Conservation (phyloP, 2,797 vertebrate species). For the Cygnus olor region DNA sequence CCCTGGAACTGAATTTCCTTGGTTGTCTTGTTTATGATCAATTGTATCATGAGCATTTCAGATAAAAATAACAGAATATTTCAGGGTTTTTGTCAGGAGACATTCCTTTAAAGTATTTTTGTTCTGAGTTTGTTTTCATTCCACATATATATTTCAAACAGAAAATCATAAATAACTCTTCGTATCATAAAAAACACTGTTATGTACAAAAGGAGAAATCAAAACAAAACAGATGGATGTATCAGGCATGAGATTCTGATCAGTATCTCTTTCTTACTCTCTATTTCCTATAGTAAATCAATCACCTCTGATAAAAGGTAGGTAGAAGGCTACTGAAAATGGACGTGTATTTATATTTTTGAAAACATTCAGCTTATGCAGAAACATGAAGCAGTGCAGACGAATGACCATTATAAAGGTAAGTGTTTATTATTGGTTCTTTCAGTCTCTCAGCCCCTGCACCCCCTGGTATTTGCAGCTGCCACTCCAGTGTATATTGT, state of each 20-base stretch:
- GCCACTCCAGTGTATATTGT: fast-evolving
- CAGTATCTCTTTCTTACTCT: background rate
- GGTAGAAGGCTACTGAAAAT: background rate
- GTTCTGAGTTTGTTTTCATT: background rate
- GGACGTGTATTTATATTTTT: background rate
- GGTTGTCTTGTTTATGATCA: conserved; percentile 17
- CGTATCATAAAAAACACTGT: background rate
- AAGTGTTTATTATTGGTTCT: background rate
- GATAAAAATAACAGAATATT: conserved; percentile 29
- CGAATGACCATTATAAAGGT: background rate
- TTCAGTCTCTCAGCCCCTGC: background rate
- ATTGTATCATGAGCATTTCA: background rate
- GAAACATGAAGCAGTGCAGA: background rate
- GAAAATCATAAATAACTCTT: background rate
- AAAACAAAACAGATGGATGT: background rate
- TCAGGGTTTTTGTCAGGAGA: background rate
- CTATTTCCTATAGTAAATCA: background rate
- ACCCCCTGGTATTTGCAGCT: background rate
- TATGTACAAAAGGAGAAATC: background rate
- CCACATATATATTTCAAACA: background rate
- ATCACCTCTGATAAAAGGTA: background rate
- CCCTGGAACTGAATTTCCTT: background rate
- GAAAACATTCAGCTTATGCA: background rate
- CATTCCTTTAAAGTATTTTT: conserved; percentile 6
- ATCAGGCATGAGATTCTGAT: background rate